Evolutionary conservation across 2,888 invertebrate genomes (phyloP), one percentile per base, ranked within the genome.

Genomic region (Melangyna quadrimaculata): DNA sequence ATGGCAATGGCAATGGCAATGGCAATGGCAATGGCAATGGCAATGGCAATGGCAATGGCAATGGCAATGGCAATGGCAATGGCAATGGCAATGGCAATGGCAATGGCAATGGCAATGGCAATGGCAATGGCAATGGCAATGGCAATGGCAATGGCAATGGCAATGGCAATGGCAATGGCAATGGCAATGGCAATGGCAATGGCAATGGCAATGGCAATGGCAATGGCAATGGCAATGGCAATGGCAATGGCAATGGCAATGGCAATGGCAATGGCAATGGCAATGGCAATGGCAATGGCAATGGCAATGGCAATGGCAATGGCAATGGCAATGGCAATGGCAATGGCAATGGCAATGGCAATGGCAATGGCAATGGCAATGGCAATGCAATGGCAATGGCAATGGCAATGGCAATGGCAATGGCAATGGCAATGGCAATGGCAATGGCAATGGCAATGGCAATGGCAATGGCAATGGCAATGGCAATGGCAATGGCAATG

Each of bases 381-480:
- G n/a, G n/a, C n/a, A n/a, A n/a, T n/a, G n/a, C n/a, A n/a, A n/a
- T n/a, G n/a, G n/a, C n/a, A n/a, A n/a, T 55, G 55, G 14, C n/a
- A 55, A 55, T 55, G 55, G 14, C n/a, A 55, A 55, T 55, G 55
- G 14, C n/a, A 55, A 55, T 55, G 55, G 14, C n/a, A 55, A 55
- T 55, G 55, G 14, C n/a, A 55, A 55, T 55, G 55, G 14, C n/a
- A 55, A 55, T 55, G 55, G 14, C n/a, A 55, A 55, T 55, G 55
- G 10, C n/a, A 55, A 55, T 55, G 55, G 14, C n/a, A 55, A 55
- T 55, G 24, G 14, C n/a, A 55, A 55, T 55, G 55, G 14, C n/a
- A 55, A 55, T 55, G 55, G 14, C n/a, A 55, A 55, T 55, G 55
- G 14, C n/a, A 55, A 55, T 55, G 55, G 17, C n/a, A 55, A 55